phyloP scores from a whole-genome alignment of 2,113 vertebrate species.

The Chelonoidis abingdonii region DNA sequence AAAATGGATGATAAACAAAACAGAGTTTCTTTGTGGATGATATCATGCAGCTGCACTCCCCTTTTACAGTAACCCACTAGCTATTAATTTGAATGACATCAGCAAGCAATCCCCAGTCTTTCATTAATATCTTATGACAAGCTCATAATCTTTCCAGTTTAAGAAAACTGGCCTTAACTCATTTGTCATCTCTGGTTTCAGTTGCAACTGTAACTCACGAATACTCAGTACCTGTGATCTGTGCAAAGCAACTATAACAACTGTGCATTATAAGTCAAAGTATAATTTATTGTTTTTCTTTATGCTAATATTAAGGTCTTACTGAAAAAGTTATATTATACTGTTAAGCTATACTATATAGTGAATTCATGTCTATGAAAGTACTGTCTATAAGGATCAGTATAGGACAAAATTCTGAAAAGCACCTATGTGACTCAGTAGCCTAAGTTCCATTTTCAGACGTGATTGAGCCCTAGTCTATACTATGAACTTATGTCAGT shows the following conservation, averaged over 20 bases:
- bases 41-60: slow-evolving; percentile 69
- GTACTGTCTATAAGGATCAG: neutral
- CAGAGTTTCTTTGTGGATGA: slow-evolving; percentile 56
- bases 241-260: slow-evolving; percentile 4
- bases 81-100: slow-evolving; percentile 69
- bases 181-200: slow-evolving; percentile 59
- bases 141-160: slow-evolving; percentile 51
- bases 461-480: neutral
- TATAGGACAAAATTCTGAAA: neutral
- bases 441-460: no score
- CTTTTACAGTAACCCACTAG: slow-evolving; percentile 61
- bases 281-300: slow-evolving; percentile 23
- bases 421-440: neutral
- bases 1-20: slow-evolving; percentile 70
- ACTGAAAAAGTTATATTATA: neutral
- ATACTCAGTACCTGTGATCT: slow-evolving; percentile 33
- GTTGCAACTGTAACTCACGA: neutral
- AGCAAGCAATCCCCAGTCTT: slow-evolving; percentile 65
- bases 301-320: slow-evolving; percentile 12
- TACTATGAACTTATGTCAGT: neutral
- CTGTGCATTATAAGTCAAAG: neutral
- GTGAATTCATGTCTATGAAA: neutral
- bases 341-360: neutral
- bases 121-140: slow-evolving; percentile 70
- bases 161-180: slow-evolving; percentile 61